Evolutionary conservation across 2,888 invertebrate genomes (phyloP).

Genomic region (Metalampra italica): DNA sequence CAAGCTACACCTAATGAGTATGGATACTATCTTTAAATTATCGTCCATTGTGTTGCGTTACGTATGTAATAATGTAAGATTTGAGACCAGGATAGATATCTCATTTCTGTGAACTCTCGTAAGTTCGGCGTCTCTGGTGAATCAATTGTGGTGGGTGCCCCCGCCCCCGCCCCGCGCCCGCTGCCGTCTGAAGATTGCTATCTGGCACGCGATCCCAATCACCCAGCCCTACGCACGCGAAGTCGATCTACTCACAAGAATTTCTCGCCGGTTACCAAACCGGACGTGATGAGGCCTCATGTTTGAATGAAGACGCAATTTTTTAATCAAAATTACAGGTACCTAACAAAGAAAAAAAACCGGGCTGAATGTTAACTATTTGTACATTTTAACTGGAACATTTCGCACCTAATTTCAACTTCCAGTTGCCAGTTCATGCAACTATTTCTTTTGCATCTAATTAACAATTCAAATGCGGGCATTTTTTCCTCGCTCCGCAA

Average conservation of each 20-base stretch:
- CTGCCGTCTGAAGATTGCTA: conserved; percentile 52
- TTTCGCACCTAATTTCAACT: conserved; percentile 62
- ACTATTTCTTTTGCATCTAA: conserved; percentile 67
- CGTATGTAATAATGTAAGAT: no score
- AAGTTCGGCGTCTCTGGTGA: conserved; percentile 38
- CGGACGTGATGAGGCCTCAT: conserved; percentile 1
- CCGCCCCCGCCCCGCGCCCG: conserved; percentile 25
- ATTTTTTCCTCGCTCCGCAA: conserved; percentile 65
- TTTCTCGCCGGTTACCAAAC: conserved; percentile 3
- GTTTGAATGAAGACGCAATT: neutral
- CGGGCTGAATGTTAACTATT: conserved; percentile 17
- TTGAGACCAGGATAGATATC: neutral
- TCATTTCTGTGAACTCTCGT: conserved; percentile 10
- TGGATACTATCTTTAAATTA: no score
- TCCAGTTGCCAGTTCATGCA: conserved; percentile 58
- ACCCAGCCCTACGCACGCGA: conserved; percentile 63
- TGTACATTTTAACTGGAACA: conserved; percentile 51
- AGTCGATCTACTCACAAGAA: conserved; percentile 24
- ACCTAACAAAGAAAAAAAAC: no score
- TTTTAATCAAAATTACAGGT: no score
- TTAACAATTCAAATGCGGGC: conserved; percentile 72
- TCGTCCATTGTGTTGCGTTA: no score
- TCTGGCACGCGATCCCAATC: conserved; percentile 72
- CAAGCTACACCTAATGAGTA: no score
- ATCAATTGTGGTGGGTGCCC: conserved; percentile 69